Conservation (phyloP, 2,888 invertebrate genomes). For the Seira musarum region DNA sequence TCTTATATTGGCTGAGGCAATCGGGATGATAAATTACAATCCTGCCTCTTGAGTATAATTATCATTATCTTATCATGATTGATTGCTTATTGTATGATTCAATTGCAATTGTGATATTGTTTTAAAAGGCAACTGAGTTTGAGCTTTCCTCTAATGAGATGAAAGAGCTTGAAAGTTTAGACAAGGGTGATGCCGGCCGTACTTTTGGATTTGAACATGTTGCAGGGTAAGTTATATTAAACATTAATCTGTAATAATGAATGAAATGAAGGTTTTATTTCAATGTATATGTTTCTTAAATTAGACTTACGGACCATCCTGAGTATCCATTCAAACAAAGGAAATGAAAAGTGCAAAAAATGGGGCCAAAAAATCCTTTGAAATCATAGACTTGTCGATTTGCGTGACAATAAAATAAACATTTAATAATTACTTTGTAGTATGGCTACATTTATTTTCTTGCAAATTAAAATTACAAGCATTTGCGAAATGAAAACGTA, state of each 20-base stretch:
- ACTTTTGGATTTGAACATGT: slow-evolving; percentile 73
- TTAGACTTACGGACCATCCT: slow-evolving; percentile 45
- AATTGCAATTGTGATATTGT: too few species aligned
- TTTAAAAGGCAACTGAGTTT: slow-evolving; percentile 75
- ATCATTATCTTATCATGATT: background rate
- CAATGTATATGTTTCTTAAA: background rate
- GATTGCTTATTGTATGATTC: background rate
- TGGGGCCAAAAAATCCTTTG: background rate
- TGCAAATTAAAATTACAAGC: too few species aligned
- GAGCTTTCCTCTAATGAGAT: slow-evolving; percentile 78
- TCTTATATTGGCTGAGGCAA: too few species aligned
- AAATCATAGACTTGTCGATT: too few species aligned
- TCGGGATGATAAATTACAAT: too few species aligned
- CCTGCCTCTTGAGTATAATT: too few species aligned
- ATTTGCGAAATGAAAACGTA: too few species aligned
- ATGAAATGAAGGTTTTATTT: background rate
- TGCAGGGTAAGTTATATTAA: too few species aligned
- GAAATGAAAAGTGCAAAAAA: background rate
- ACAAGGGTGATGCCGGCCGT: slow-evolving; percentile 79
- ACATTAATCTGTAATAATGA: too few species aligned
- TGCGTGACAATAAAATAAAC: too few species aligned
- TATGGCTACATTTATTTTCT: too few species aligned
- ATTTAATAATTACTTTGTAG: too few species aligned
- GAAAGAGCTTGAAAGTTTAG: slow-evolving; percentile 76
- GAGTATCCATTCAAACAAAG: slow-evolving; percentile 40